Percentiles rank a stretch among this genome's conserved stretches.
These are phyloP conservation scores for Mycetomoellerius zeteki DNA, from an alignment of 1,140 invertebrate genomes.

Conservation along the genomic window DNA sequence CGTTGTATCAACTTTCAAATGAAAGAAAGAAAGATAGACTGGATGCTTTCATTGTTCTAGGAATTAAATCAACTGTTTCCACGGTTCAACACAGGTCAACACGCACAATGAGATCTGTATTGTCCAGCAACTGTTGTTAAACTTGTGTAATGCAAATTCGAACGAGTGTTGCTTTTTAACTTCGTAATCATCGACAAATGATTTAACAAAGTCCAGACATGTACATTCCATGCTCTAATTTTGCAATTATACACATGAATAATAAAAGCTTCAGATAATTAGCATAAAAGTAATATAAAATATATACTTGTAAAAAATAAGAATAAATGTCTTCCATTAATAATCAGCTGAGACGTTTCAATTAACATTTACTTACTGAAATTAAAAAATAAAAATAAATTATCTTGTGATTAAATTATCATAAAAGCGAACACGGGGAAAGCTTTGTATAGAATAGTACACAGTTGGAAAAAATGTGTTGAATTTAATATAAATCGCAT, in stretches of 20 bases:
- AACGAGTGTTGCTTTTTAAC: constrained; percentile 30
- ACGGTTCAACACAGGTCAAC: neutral
- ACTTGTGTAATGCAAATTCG: constrained; percentile 40
- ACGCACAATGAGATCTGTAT: constrained; percentile 30
- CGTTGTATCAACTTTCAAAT: constrained; percentile 32
- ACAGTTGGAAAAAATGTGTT: too few relatives aligned
- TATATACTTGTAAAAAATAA: neutral
- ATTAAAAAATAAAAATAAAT: neutral
- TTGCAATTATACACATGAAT: neutral
- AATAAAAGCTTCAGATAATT: neutral
- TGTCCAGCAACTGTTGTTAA: neutral
- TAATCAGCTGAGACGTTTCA: neutral
- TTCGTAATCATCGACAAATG: neutral
- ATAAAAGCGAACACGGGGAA: neutral
- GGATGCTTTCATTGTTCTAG: constrained; percentile 7
- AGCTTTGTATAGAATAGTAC: neutral
- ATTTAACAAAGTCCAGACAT: neutral
- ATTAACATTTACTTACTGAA: neutral
- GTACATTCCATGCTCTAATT: neutral
- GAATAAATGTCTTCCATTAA: neutral
- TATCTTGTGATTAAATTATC: neutral
- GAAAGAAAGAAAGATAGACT: constrained; percentile 5
- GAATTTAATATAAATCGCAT: too few relatives aligned
- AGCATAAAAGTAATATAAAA: neutral
- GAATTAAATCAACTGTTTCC: constrained; percentile 6